Conservation (phyloP, 2,888 invertebrate genomes). For the Cantharis rufa region DNA sequence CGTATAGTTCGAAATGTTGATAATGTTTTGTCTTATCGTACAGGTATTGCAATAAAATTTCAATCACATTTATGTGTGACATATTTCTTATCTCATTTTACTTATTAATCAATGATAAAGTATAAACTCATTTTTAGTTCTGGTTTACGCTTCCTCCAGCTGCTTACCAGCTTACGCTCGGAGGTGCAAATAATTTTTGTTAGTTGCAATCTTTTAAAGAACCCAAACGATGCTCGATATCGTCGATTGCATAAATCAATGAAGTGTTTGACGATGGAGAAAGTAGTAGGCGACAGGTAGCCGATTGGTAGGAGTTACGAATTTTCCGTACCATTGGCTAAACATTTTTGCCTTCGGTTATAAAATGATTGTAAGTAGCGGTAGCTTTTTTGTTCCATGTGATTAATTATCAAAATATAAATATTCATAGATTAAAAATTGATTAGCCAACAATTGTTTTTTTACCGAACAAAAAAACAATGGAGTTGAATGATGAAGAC, state of each 20-base stretch:
- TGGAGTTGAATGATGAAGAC: not conserved
- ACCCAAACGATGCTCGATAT: not conserved
- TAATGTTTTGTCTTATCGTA: conserved; percentile 6
- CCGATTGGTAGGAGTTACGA: conserved; percentile 29
- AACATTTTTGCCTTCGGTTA: conserved; percentile 29
- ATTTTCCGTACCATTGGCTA: conserved; percentile 29
- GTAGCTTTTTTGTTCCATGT: conserved; percentile 14
- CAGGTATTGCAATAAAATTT: not conserved
- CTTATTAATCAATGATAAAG: not conserved
- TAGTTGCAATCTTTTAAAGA: not conserved
- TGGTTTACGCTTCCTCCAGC: not conserved
- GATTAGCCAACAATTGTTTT: not conserved
- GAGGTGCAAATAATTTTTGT: not conserved
- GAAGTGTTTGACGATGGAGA: conserved; percentile 25
- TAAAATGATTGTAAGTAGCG: conserved; percentile 18
- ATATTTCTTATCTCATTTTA: not conserved
- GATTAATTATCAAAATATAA: conserved; percentile 21
- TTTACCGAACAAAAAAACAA: not conserved
- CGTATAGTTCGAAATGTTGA: conserved; percentile 10
- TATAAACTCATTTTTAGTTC: not conserved
- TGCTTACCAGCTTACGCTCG: too few relatives aligned
- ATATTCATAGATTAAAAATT: conserved; percentile 2
- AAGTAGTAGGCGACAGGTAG: conserved; percentile 32
- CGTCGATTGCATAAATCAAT: conserved; percentile 13
- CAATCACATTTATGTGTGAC: not conserved